Evolutionary conservation across 2,113 vertebrate species (phyloP).

Genomic region (Pelecanus crispus): DNA sequence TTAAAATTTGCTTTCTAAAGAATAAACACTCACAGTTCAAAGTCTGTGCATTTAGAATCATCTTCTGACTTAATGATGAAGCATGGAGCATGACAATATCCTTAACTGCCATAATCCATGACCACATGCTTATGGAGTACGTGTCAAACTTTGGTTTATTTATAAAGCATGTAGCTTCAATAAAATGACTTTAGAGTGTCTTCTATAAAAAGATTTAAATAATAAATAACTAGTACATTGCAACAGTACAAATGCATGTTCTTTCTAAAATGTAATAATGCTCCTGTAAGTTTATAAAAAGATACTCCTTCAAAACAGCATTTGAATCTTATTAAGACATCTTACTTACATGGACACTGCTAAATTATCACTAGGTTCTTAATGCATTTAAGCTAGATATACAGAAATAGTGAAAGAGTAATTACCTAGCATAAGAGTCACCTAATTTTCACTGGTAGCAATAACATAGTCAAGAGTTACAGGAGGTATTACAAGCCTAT

Average conservation of each 20-base stretch:
- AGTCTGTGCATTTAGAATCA: background rate
- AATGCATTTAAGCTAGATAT: background rate
- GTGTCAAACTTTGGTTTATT: background rate
- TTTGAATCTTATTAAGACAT: background rate
- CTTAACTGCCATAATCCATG: background rate
- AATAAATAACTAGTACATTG: background rate
- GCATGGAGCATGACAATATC: background rate
- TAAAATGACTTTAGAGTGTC: background rate
- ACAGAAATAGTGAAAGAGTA: background rate
- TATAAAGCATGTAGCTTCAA: background rate
- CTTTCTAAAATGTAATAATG: background rate
- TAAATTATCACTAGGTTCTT: background rate
- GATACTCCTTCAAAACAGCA: background rate
- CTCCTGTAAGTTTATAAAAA: background rate
- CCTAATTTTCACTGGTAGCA: background rate
- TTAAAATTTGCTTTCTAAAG: background rate
- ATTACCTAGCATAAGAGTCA: background rate
- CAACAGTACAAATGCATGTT: background rate
- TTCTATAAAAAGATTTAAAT: background rate
- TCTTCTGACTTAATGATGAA: background rate
- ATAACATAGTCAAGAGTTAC: slow-evolving; percentile 10
- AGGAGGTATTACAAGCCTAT: background rate
- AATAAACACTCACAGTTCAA: background rate
- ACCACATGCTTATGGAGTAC: fast-evolving
- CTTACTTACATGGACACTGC: background rate